These are phyloP conservation scores for Lydus trimaculatus DNA, from an alignment of 2,888 invertebrate genomes.

Conservation along the genomic window DNA sequence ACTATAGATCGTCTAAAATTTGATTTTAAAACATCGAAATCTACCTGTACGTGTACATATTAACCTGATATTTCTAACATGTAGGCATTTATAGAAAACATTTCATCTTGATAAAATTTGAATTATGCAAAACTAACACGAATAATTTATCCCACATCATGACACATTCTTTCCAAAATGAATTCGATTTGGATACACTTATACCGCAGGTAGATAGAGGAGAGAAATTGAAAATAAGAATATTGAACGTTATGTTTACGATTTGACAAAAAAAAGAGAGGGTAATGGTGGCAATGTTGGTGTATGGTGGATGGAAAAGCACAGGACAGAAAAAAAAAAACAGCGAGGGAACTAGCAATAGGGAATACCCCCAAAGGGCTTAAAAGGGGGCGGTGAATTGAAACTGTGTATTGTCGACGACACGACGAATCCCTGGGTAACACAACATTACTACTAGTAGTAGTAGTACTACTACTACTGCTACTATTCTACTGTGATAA, in stretches of 20 bases:
- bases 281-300: neutral
- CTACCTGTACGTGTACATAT: too few relatives aligned
- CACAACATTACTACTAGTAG: constrained; percentile 13
- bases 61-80: too few relatives aligned
- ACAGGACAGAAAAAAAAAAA: neutral
- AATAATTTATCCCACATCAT: constrained; percentile 25
- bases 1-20: too few relatives aligned
- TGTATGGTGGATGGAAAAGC: neutral
- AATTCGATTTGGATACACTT: constrained; percentile 31
- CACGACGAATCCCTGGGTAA: constrained; percentile 36
- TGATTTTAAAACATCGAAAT: too few relatives aligned
- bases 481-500: constrained; percentile 30
- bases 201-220: neutral
- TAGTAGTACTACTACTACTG: neutral
- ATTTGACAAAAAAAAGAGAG: neutral
- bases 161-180: constrained; percentile 28
- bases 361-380: constrained; percentile 32
- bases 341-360: neutral
- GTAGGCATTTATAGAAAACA: neutral
- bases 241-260: neutral
- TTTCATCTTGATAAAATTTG: constrained; percentile 15
- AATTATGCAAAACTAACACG: constrained; percentile 26
- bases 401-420: constrained; percentile 33
- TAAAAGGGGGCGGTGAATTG: constrained; percentile 22
- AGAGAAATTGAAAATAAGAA: neutral